Percentiles rank a stretch among this genome's conserved stretches.
Evolutionary conservation across 1,140 invertebrate genomes (phyloP).

Genomic region (Sitobion miscanthi): DNA sequence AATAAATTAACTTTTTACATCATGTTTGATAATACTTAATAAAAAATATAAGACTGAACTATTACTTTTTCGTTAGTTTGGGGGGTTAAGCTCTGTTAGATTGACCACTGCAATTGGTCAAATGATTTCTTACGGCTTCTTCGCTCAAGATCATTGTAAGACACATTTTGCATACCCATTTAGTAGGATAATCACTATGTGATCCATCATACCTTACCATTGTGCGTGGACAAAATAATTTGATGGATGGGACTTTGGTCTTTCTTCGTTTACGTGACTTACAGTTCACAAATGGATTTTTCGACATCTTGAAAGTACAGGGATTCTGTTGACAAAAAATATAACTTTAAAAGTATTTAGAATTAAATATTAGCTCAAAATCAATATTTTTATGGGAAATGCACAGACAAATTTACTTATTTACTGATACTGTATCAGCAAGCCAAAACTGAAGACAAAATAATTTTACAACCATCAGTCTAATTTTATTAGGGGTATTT

Average conservation of each 20-base stretch:
- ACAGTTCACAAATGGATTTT: constrained; percentile 42
- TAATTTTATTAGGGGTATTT: too few species aligned
- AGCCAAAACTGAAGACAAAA: too few species aligned
- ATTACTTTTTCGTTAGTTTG: neutral
- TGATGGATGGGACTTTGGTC: rapidly evolving
- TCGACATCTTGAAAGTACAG: neutral
- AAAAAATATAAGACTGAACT: neutral
- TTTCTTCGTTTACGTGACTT: neutral
- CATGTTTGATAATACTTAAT: neutral
- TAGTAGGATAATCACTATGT: neutral
- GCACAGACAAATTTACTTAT: too few species aligned
- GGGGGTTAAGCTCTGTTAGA: neutral
- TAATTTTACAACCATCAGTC: too few species aligned
- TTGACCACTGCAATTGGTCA: neutral
- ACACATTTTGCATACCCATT: constrained; percentile 17
- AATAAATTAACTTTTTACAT: neutral
- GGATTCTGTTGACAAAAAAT: neutral
- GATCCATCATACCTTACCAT: neutral
- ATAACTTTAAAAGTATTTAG: neutral
- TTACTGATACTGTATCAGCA: too few species aligned
- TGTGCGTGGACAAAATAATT: neutral
- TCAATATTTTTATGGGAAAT: too few species aligned
- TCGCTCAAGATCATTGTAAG: neutral
- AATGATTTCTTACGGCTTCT: neutral
- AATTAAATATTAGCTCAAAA: neutral